Conservation (phyloP, 2,888 invertebrate species). For the Trimorus sp. region DNA sequence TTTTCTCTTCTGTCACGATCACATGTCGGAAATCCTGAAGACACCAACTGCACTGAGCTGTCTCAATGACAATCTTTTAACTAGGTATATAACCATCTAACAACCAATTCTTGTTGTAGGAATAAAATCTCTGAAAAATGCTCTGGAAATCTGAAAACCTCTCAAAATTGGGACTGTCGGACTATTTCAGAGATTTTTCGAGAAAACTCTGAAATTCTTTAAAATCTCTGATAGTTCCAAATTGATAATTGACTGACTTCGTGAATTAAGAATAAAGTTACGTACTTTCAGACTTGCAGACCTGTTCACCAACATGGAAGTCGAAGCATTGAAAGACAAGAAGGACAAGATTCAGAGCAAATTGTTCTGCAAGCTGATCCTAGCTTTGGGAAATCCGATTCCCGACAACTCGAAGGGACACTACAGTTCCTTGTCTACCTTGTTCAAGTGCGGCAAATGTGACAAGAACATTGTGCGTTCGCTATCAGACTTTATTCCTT, state of each 20-base stretch:
- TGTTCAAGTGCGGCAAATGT: slow-evolving; percentile 90
- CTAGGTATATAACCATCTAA: slow-evolving; percentile 74
- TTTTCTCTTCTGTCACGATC: slow-evolving; percentile 91
- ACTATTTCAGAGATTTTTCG: no score
- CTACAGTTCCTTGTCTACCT: slow-evolving; percentile 89
- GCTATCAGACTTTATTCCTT: slow-evolving; percentile 88
- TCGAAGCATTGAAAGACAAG: slow-evolving; percentile 92
- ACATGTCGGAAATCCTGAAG: slow-evolving; percentile 93
- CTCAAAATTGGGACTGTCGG: no score
- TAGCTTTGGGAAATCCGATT: slow-evolving; percentile 88
- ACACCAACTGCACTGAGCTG: slow-evolving; percentile 94
- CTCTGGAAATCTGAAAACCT: no score
- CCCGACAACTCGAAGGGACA: slow-evolving; percentile 91
- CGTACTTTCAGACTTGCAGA: slow-evolving; percentile 86
- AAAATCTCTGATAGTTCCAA: no score
- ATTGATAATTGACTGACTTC: no score
- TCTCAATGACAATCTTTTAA: slow-evolving; percentile 85
- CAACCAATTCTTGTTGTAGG: no score
- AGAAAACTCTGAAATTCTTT: no score
- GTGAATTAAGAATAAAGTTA: no score
- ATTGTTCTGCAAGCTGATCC: slow-evolving; percentile 91
- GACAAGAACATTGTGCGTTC: slow-evolving; percentile 88
- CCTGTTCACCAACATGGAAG: slow-evolving; percentile 93
- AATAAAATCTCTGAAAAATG: no score
- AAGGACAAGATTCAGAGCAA: slow-evolving; percentile 94